A percentile compares a stretch with the other conserved stretches of the same genome.
Evolutionary conservation across 2,113 vertebrate genomes (phyloP).

Genomic region (Mormyrus iriodes): DNA sequence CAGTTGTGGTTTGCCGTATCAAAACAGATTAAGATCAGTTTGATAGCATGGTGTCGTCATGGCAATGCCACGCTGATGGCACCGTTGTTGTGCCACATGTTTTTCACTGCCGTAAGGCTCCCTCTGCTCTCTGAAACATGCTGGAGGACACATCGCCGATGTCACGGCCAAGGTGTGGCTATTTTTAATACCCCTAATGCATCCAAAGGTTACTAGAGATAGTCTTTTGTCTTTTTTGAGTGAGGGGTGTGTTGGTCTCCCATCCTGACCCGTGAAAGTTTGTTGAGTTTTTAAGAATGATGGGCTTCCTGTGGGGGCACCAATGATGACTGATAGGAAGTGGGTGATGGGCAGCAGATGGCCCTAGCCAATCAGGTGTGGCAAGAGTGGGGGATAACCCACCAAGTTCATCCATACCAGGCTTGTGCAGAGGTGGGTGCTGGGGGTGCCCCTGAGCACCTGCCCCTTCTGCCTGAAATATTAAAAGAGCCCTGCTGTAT

Average conservation of each 20-base stretch:
- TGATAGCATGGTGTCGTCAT: neutral
- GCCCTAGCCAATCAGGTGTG: too few relatives aligned
- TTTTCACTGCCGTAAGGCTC: neutral
- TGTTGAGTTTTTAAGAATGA: neutral
- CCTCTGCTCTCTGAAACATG: neutral
- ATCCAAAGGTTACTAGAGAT: neutral
- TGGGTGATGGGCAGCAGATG: neutral
- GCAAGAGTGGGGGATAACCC: too few relatives aligned
- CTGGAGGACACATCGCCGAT: neutral
- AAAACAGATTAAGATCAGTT: neutral
- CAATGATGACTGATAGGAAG: neutral
- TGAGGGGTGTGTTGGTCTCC: neutral
- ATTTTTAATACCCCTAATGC: neutral
- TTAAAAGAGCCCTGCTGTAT: too few relatives aligned
- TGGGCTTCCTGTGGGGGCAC: too few relatives aligned
- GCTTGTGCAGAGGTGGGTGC: too few relatives aligned
- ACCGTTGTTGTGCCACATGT: neutral
- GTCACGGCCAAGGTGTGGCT: neutral
- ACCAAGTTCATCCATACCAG: too few relatives aligned
- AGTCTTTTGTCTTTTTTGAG: neutral
- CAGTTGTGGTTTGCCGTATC: neutral
- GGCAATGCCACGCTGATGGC: neutral
- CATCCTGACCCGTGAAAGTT: neutral
- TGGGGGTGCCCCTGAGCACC: too few relatives aligned
- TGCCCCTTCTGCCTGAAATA: too few relatives aligned